These are phyloP conservation scores for Drosophila formosana DNA, from an alignment of 2,888 invertebrate genomes.

Conservation along the genomic window DNA sequence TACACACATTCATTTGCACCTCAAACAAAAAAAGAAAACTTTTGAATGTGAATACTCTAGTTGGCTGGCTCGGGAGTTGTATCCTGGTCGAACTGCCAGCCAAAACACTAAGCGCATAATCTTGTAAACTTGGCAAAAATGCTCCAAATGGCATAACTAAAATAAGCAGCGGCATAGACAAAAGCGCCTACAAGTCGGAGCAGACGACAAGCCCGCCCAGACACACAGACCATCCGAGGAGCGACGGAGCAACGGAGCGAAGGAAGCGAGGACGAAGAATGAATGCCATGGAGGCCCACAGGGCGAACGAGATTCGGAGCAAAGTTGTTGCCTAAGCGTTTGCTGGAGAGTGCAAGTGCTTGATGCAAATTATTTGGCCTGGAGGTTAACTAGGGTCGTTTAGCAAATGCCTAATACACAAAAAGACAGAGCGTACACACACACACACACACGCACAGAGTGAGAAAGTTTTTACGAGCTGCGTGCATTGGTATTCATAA, in stretches of 20 bases:
- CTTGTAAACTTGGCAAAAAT: conserved; percentile 79
- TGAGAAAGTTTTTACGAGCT: conserved; percentile 65
- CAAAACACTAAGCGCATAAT: conserved; percentile 75
- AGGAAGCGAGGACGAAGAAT: background rate
- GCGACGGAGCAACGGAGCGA: background rate
- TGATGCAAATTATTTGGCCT: conserved; percentile 81
- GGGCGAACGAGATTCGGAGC: conserved; percentile 64
- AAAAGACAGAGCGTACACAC: conserved; percentile 50
- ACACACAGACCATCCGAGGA: background rate
- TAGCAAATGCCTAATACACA: conserved; percentile 76
- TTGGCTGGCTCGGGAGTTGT: conserved; percentile 51
- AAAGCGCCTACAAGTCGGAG: conserved; percentile 26
- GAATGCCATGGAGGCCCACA: conserved; percentile 49
- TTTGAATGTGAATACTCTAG: conserved; percentile 37
- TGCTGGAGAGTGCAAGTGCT: conserved; percentile 74
- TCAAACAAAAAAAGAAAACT: conserved; percentile 58
- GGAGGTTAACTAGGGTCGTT: conserved; percentile 81
- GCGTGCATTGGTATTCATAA: conserved; percentile 74
- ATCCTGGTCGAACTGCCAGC: conserved; percentile 40
- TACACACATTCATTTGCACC: conserved; percentile 52
- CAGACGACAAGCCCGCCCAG: conserved; percentile 10
- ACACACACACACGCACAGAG: conserved; percentile 29
- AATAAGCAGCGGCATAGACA: conserved; percentile 69
- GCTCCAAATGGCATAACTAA: conserved; percentile 77
- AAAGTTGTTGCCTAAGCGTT: conserved; percentile 51